Percentiles rank a stretch among this genome's conserved stretches.
phyloP scores from a whole-genome alignment of 2,888 invertebrate genomes.

The Julus scandinavius region DNA sequence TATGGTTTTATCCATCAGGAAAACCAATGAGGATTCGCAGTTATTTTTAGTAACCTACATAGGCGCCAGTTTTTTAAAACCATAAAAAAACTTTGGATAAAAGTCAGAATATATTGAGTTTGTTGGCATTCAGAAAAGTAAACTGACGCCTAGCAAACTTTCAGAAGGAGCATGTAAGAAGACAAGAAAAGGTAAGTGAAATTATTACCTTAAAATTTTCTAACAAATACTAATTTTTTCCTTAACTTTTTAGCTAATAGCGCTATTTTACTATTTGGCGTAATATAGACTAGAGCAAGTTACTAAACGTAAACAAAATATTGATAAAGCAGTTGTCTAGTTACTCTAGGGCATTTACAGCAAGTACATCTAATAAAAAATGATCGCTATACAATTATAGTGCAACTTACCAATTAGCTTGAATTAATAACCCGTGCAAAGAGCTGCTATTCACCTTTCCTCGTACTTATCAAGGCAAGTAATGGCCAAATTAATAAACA shows the following conservation, averaged over 20 bases:
- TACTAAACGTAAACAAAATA: no score
- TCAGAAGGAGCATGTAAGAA: not conserved
- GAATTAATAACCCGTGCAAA: no score
- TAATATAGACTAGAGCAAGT: no score
- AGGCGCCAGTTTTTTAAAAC: not conserved
- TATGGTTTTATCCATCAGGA: not conserved
- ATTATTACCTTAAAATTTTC: not conserved
- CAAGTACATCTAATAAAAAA: no score
- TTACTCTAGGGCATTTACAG: no score
- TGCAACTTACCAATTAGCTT: no score
- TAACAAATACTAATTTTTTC: not conserved
- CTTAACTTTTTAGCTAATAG: not conserved
- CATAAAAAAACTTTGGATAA: not conserved
- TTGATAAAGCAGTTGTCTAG: not conserved
- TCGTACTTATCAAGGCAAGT: no score
- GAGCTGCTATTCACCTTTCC: no score
- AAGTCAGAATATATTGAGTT: conserved; percentile 25
- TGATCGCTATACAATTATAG: no score
- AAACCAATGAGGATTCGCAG: not conserved
- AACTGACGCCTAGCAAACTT: not conserved
- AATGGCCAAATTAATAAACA: no score
- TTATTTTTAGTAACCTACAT: not conserved
- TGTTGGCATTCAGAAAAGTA: not conserved
- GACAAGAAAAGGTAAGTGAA: not conserved
- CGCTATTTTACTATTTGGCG: no score